Evolutionary conservation across 2,797 vertebrate species (phyloP).

Genomic region (Octomys mimax): DNA sequence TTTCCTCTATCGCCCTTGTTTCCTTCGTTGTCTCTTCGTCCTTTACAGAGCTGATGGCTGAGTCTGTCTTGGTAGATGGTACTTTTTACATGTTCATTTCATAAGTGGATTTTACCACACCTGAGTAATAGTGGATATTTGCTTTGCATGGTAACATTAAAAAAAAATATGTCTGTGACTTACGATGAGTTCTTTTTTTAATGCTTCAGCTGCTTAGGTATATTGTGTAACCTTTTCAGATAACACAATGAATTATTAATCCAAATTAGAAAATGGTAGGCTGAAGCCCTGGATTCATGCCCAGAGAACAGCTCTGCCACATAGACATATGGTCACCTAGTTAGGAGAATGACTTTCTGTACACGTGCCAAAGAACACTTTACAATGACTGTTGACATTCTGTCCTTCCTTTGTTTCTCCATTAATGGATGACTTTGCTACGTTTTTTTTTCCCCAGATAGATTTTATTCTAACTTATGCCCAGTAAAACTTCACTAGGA

Average conservation of each 20-base stretch:
- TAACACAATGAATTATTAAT: conserved; percentile 80
- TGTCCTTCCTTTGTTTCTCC: conserved; percentile 60
- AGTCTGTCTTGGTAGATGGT: neutral
- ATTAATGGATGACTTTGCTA: conserved; percentile 24
- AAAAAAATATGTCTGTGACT: conserved; percentile 56
- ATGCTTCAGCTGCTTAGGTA: conserved; percentile 60
- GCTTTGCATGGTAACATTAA: conserved; percentile 30
- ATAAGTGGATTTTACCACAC: neutral
- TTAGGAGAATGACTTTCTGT: conserved; percentile 58
- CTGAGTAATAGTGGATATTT: neutral
- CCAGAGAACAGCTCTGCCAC: conserved; percentile 66
- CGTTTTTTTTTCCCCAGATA: neutral
- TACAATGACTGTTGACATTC: conserved; percentile 36
- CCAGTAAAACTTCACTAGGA: neutral
- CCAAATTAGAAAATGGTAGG: conserved; percentile 70
- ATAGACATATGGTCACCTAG: conserved; percentile 70
- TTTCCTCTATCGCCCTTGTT: neutral
- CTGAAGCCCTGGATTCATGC: conserved; percentile 67
- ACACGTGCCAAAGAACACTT: conserved; percentile 49
- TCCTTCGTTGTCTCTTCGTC: neutral
- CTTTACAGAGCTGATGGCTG: neutral
- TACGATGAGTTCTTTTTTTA: conserved; percentile 58
- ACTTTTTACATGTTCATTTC: neutral
- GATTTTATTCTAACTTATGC: conserved; percentile 14
- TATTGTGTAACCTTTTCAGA: conserved; percentile 69